Percentiles rank a stretch among this genome's conserved stretches.
These are phyloP conservation scores for Pogonus chalceus DNA, from an alignment of 1,140 invertebrate genomes.

Conservation along the genomic window DNA sequence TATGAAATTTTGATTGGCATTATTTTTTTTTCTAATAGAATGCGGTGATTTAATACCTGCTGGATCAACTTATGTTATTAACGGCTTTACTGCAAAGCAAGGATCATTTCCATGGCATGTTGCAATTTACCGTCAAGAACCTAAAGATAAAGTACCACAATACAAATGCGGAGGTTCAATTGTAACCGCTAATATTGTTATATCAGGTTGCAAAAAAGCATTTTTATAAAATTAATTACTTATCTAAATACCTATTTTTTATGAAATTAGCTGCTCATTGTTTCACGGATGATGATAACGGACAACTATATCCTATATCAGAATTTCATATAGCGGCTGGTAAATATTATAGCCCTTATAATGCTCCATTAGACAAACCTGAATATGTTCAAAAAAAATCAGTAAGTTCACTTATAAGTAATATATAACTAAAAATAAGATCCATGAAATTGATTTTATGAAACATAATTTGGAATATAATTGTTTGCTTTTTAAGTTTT, in stretches of 20 bases:
- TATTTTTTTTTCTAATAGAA: too few species aligned
- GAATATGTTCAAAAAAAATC: constrained; percentile 6
- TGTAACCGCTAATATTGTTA: neutral
- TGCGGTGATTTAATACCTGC: too few species aligned
- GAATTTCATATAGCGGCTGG: neutral
- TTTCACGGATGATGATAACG: neutral
- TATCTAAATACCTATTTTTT: neutral
- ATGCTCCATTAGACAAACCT: neutral
- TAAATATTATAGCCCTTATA: neutral
- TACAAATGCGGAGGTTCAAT: constrained; percentile 9
- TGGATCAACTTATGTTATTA: too few species aligned
- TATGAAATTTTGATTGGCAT: too few species aligned
- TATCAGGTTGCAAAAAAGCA: constrained; percentile 9
- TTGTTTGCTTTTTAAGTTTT: too few species aligned
- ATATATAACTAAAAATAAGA: constrained; percentile 10
- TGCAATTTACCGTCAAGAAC: too few species aligned
- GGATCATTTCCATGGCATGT: too few species aligned
- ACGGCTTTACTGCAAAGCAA: too few species aligned
- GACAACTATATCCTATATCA: neutral
- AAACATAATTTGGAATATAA: too few species aligned
- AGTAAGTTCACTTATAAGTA: constrained; percentile 2
- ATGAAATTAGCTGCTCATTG: constrained; percentile 14
- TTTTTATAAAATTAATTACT: neutral
- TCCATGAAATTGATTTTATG: too few species aligned
- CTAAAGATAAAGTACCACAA: too few species aligned